Evolutionary conservation across 1,140 invertebrate species (phyloP), one percentile per base, ranked within the genome.

Genomic region (Panonychus citri): DNA sequence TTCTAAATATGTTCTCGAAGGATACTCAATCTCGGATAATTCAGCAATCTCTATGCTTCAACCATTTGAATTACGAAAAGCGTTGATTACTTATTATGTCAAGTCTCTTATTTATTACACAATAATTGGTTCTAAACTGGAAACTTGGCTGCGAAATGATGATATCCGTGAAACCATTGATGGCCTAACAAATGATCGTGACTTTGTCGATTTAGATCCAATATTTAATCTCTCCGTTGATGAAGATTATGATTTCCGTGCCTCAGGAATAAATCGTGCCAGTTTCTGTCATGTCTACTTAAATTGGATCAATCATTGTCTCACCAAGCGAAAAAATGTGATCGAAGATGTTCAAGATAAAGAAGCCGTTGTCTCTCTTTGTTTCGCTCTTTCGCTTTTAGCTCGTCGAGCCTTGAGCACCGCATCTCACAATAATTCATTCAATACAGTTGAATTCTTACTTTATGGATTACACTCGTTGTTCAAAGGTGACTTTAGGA

Each of bases 81-180:
- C 95, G 61, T 75, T 98, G 39, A 86, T 98, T 61, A 90, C 88
- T 1, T 95, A 96, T 70, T 98, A 97, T 67, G 86, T 98, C 4
- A 96, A 96, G 77, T 83, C 87, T 71, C 93, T 98, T 52, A 89
- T 97, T 59, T 98, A 88, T 70, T 98, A 97, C 70, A 83, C 85
- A 10, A 77, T 93, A 0, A 80, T 81, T 60, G 94, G 88, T 21
- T 72, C 77, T 2, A 88, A 88, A 65, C 68, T 98, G 10, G 80
- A 88, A 61, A 79, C 85, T 58, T 99, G 94, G 94, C 67, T 96
- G 1, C 73, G 78, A 5, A 83, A 83, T 27, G 72, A 78, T 0
- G 75, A 78, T 12, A 83, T 96, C 37, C 70, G 77, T 24, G 83
- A 86, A 50, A 82, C 85, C 0, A 64, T 98, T 2, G 77, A 80